These are phyloP conservation scores for Sesamia inferens DNA, from an alignment of 2,888 invertebrate species.

Conservation along the genomic window DNA sequence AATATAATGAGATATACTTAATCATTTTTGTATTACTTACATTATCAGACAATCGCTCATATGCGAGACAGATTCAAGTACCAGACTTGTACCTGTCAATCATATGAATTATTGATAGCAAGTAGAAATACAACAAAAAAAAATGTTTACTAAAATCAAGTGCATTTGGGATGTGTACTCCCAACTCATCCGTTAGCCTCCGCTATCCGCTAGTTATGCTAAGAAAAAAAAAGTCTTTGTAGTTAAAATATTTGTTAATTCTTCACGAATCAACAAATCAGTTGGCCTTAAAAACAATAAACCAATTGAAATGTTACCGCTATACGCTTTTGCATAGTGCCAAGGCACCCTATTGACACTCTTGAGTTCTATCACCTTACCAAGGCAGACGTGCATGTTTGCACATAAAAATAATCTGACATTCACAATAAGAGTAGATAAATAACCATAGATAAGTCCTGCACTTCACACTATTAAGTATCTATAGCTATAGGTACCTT, in stretches of 20 bases:
- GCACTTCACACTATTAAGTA: constrained; percentile 11
- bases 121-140: no score
- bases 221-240: no score
- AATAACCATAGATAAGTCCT: background rate
- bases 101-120: no score
- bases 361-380: constrained; percentile 19
- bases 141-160: no score
- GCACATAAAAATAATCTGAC: constrained; percentile 23
- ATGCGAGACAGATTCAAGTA: no score
- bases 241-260: background rate
- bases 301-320: background rate
- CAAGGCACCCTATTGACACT: constrained; percentile 11
- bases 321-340: background rate
- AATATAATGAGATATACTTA: constrained; percentile 22
- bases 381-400: background rate
- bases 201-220: no score
- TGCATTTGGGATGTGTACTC: no score
- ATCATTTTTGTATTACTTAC: constrained; percentile 24
- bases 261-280: background rate
- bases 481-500: background rate
- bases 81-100: no score
- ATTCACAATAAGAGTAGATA: constrained; percentile 22
- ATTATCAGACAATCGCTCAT: background rate
- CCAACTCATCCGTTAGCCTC: no score
- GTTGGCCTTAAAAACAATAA: background rate